Evolutionary conservation across 2,797 vertebrate genomes (phyloP), one percentile per base, ranked within the genome.

Genomic region (Silurus lanzhouensis): DNA sequence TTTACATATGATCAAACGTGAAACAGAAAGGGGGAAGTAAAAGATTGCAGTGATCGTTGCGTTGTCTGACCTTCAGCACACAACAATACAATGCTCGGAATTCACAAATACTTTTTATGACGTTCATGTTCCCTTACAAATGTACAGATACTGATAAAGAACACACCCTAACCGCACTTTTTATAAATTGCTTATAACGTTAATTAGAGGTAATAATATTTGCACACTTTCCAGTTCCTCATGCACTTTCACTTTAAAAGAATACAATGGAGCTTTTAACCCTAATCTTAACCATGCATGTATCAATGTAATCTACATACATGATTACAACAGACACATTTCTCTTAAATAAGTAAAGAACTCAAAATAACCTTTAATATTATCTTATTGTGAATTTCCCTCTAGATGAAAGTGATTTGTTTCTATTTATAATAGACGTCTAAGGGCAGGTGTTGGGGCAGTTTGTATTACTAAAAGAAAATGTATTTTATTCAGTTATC

Each of bases 81-180:
- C 14, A 86, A 38, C n/a, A 25, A 20, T 27, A 68, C 81, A 86
- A 78, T 77, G 55, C n/a, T 77, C 52, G n/a, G 63, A 48, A 82
- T 86, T 81, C 81, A 81, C 31, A 4, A 75, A 72, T 66, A 64
- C 67, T 70, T 71, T 80, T 81, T 81, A 81, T 75, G 60, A 81
- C 13, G 6, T 81, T 75, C 5, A 75, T 75, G 60, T 58, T 75
- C 70, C 64, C 31, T 63, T 17, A 74, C 38, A 44, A 74, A 81
- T 46, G 52, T 31, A n/a, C 64, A 71, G 72, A 67, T 44, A 55
- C 81, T 78, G 81, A 83, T 70, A 78, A 78, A 57, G 19, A 72
- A 72, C 60, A 67, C 64, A 70, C 63, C 58, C 14, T 71, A 3
- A 64, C n/a, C 27, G 70, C 63, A 63, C 31, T 38, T 52, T 52